A percentile compares a stretch with the other conserved stretches of the same genome.
Conservation (phyloP, 2,797 vertebrate species). For the Euphonia xanthogaster region DNA sequence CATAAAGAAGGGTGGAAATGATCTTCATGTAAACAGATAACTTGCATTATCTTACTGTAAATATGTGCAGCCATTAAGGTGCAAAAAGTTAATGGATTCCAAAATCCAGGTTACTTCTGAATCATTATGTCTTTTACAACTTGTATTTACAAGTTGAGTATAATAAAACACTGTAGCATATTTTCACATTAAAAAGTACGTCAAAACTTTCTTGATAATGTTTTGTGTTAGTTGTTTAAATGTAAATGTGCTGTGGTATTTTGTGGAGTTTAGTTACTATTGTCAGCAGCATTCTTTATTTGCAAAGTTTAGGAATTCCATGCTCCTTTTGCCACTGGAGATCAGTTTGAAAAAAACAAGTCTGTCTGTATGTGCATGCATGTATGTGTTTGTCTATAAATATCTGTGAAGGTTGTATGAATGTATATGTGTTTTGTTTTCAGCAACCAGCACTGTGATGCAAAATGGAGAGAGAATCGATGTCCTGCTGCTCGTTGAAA, state of each 20-base stretch:
- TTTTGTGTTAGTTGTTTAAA: not conserved
- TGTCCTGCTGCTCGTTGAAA: constrained; percentile 92
- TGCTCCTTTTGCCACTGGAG: not conserved
- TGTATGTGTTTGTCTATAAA: not conserved
- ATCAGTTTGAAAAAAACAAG: not conserved
- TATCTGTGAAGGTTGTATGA: not conserved
- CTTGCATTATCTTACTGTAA: not conserved
- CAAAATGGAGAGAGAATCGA: constrained; percentile 90
- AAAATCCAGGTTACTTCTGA: not conserved
- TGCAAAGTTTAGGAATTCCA: not conserved
- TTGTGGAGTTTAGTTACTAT: not conserved
- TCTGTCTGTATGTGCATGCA: not conserved
- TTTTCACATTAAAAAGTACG: not conserved
- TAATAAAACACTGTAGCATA: not conserved
- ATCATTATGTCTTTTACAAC: not conserved
- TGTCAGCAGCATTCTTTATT: not conserved
- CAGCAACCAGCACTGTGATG: constrained; percentile 85
- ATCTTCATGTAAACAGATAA: not conserved
- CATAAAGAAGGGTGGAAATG: not conserved
- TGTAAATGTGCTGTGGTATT: not conserved
- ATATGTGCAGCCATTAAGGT: not conserved
- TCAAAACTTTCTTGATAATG: not conserved
- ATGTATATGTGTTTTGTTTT: not conserved
- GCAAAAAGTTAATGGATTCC: not conserved
- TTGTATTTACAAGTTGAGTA: not conserved